Evolutionary conservation across 2,888 invertebrate species (phyloP), one percentile per base, ranked within the genome.

Genomic region (Heliconius aoede): DNA sequence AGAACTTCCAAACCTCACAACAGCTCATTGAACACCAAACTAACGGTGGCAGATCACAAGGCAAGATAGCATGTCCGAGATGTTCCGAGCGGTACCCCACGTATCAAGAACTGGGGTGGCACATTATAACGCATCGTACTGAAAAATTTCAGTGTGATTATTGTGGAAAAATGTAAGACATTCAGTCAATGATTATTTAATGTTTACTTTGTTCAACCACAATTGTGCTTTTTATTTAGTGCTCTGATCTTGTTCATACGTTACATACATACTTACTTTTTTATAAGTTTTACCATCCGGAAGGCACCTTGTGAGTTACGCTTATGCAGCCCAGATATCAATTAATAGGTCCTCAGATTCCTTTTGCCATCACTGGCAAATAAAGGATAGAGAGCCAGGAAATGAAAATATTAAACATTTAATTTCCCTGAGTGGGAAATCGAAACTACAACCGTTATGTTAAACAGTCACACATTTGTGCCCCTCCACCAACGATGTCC

Each of bases 61-160:
- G 94, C 78, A 93, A 92, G 83, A 90, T 94, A 28, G 8, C 86
- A 15, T 94, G 94, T 76, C 93, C 94, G 1, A 85, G 91, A 9
- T 94, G 94, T 81, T 84, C 90, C 0, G 93, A 94, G 74, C 87
- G 89, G 8, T 94, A 85, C 75, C 94, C 94, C 2, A 94, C 94
- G 0, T 94, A 93, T 83, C 91, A 88, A 77, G 94, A 94, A 81
- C 85, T 94, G 8, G 94, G 94, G 3, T 86, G 84, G 82, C 94
- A 94, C 74, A 83, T 94, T 18, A 77, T 91, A 46, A 82, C 88
- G 18, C 94, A 94, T 78, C 89, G 94, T 26, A 81, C 85, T 1
- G 93, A 92, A 13, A 92, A 91, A 80, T 83, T 86, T 46, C 91
- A 92, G 77, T 94, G 94, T 80, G 94, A 94, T 82, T 94, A 92